Conservation (phyloP, 2,797 vertebrate genomes). For the Hemibagrus guttatus region DNA sequence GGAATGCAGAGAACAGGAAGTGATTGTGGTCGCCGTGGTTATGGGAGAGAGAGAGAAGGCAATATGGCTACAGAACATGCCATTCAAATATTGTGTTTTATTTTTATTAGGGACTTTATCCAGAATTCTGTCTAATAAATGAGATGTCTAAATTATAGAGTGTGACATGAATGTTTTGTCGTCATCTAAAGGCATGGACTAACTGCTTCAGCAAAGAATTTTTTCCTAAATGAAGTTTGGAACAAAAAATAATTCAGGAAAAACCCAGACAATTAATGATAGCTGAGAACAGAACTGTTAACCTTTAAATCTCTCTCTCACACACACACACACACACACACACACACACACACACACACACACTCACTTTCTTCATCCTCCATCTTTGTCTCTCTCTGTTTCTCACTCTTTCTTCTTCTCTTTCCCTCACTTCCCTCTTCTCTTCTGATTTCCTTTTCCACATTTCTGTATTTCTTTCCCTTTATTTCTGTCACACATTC, state of each 20-base stretch:
- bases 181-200: not conserved
- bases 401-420: not conserved
- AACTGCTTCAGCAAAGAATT: not conserved
- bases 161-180: not conserved
- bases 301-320: not conserved
- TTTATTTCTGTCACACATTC: too few relatives aligned
- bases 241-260: not conserved
- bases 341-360: too few relatives aligned
- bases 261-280: not conserved
- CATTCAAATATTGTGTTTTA: not conserved
- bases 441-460: not conserved
- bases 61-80: slow-evolving; percentile 4
- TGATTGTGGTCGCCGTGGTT: slow-evolving; percentile 29
- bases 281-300: not conserved
- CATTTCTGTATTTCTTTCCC: too few relatives aligned
- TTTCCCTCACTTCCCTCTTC: too few relatives aligned
- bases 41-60: slow-evolving; percentile 14
- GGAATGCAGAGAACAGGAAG: slow-evolving; percentile 33
- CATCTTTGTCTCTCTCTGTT: too few relatives aligned
- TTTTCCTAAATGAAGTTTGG: not conserved
- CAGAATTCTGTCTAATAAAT: not conserved
- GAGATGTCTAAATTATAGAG: not conserved
- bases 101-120: not conserved
- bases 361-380: not conserved
- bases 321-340: too few relatives aligned